Conservation (phyloP, 2,797 vertebrate genomes). For the Melanotaenia trifasciata region DNA sequence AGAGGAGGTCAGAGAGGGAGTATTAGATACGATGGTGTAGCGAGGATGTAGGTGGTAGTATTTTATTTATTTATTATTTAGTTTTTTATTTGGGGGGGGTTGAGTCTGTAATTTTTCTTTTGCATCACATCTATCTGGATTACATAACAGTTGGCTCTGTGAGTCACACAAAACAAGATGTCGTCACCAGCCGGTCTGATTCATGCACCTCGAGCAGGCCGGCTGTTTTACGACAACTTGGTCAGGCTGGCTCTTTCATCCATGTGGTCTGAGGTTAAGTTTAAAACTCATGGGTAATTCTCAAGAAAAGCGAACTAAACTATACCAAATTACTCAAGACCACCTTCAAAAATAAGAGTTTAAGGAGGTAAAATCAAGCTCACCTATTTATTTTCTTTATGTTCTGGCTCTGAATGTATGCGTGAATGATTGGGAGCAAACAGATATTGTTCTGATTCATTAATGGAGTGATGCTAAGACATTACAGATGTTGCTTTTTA, state of each 20-base stretch:
- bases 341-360: constrained; percentile 24
- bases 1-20: constrained; percentile 10
- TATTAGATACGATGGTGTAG: constrained; percentile 7
- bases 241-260: constrained; percentile 11
- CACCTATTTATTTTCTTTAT: constrained; percentile 58
- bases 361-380: constrained; percentile 23
- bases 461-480: constrained; percentile 56
- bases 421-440: constrained; percentile 36
- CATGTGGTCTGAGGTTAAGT: neutral
- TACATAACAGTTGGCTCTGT: constrained; percentile 75
- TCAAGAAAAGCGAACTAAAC: constrained; percentile 10
- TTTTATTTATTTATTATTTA: no score
- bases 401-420: constrained; percentile 55
- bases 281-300: neutral
- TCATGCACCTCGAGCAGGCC: constrained; percentile 45
- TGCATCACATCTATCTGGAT: constrained; percentile 75
- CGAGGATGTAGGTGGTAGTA: no score
- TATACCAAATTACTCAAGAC: constrained; percentile 28
- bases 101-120: constrained; percentile 62
- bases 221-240: constrained; percentile 31
- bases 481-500: constrained; percentile 55
- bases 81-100: no score
- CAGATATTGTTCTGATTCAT: constrained; percentile 41
- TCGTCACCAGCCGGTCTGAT: constrained; percentile 62
- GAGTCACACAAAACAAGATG: constrained; percentile 65